phyloP scores from a whole-genome alignment of 2,113 vertebrate genomes.

The Gadus macrocephalus region DNA sequence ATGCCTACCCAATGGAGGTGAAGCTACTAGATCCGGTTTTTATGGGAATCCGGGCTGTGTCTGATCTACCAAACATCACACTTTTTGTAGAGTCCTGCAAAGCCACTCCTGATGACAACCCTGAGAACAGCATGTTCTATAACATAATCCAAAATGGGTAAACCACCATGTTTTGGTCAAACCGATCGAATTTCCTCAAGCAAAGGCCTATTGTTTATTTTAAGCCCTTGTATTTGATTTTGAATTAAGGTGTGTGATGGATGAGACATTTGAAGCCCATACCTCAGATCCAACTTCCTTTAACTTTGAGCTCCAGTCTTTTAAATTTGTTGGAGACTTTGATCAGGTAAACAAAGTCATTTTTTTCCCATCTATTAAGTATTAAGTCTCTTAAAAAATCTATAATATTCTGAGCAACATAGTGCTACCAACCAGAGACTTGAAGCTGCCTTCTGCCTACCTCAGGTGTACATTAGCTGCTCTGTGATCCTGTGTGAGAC shows the following conservation, averaged over 20 bases:
- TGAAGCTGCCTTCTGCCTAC: background rate
- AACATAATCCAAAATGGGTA: slow-evolving; percentile 66
- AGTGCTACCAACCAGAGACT: background rate
- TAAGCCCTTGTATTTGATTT: background rate
- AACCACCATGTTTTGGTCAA: slow-evolving; percentile 2
- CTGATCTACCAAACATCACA: slow-evolving; percentile 50
- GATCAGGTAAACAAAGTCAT: slow-evolving; percentile 55
- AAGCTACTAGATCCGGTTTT: slow-evolving; percentile 55
- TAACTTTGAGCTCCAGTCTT: slow-evolving; percentile 66
- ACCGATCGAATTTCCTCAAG: background rate
- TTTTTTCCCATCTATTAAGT: background rate
- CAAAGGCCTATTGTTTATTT: background rate
- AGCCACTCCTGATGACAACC: slow-evolving; percentile 67
- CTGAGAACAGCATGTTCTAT: slow-evolving; percentile 54
- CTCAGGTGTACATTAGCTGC: slow-evolving; percentile 53
- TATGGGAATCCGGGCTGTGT: slow-evolving; percentile 62
- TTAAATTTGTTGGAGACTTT: slow-evolving; percentile 66
- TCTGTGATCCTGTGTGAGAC: slow-evolving; percentile 64
- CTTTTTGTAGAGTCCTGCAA: slow-evolving; percentile 73
- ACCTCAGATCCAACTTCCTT: slow-evolving; percentile 21
- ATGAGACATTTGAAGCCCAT: slow-evolving; percentile 50
- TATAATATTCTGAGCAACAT: background rate
- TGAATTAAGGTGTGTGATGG: slow-evolving; percentile 53
- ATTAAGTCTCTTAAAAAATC: background rate
- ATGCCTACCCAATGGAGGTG: slow-evolving; percentile 63